These are phyloP conservation scores for Platycheirus albimanus DNA, from an alignment of 2,888 invertebrate species.

Conservation along the genomic window DNA sequence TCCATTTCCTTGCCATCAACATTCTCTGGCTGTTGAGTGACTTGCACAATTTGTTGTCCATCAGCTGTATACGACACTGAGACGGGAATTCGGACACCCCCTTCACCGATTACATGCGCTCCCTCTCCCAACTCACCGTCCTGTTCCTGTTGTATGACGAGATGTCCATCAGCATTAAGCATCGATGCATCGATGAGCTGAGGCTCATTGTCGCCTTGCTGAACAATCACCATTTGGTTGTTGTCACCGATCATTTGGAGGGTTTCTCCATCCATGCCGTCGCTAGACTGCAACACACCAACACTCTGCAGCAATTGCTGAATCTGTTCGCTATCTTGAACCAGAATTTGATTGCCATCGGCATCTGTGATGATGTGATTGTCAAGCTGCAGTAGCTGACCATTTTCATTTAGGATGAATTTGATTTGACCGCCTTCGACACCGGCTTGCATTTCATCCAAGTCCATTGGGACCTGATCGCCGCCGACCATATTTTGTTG, in stretches of 20 bases:
- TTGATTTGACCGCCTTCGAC: conserved; percentile 83
- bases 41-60: conserved; percentile 81
- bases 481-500: conserved; percentile 71
- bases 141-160: conserved; percentile 82
- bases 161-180: conserved; percentile 82
- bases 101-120: conserved; percentile 82
- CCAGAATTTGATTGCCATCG: conserved; percentile 83
- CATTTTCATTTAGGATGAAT: conserved; percentile 83
- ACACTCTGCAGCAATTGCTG: conserved; percentile 83
- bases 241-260: conserved; percentile 83
- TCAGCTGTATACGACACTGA: conserved; percentile 82
- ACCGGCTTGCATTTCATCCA: conserved; percentile 83
- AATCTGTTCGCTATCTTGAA: conserved; percentile 82
- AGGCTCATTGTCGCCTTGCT: conserved; percentile 82
- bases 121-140: conserved; percentile 81
- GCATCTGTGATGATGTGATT: conserved; percentile 83
- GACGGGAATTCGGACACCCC: conserved; percentile 83
- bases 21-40: conserved; percentile 80
- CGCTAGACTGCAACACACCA: conserved; percentile 82
- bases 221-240: conserved; percentile 83
- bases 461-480: conserved; percentile 82
- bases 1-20: conserved; percentile 77
- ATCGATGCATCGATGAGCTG: conserved; percentile 83
- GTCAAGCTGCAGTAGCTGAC: conserved; percentile 82
- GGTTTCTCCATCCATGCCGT: conserved; percentile 82